Percentiles rank a stretch among this genome's conserved stretches.
Conservation (phyloP, 2,113 vertebrate genomes). For the Anhinga rufa region DNA sequence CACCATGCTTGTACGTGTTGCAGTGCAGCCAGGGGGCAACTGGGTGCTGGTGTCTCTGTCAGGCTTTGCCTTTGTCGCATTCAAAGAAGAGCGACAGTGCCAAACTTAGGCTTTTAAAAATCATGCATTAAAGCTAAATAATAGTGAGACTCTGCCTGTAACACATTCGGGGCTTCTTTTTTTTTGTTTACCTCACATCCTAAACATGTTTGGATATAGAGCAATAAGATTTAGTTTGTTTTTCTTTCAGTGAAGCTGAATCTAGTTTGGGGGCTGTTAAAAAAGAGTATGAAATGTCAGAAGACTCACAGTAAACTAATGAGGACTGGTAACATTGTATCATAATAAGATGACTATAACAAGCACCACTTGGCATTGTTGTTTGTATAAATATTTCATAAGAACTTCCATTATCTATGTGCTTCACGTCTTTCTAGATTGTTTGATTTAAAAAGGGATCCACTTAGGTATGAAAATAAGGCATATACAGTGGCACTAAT, state of each 20-base stretch:
- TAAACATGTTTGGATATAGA: background rate
- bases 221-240: background rate
- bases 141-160: background rate
- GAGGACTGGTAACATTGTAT: background rate
- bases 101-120: background rate
- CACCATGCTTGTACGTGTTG: rapidly evolving
- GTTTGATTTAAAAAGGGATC: background rate
- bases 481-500: background rate
- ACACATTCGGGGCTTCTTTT: background rate
- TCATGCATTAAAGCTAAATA: background rate
- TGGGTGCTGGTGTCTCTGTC: background rate
- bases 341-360: background rate
- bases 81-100: background rate
- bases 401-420: background rate
- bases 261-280: background rate
- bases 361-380: background rate
- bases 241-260: background rate
- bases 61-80: background rate
- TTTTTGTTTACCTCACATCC: background rate
- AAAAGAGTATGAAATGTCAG: background rate
- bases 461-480: background rate
- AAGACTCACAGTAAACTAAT: background rate
- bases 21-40: background rate
- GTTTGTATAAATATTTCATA: background rate
- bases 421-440: background rate